Base-by-base conservation (phyloP, 1,140 invertebrate species). In the Notospermus geniculatus region DNA sequence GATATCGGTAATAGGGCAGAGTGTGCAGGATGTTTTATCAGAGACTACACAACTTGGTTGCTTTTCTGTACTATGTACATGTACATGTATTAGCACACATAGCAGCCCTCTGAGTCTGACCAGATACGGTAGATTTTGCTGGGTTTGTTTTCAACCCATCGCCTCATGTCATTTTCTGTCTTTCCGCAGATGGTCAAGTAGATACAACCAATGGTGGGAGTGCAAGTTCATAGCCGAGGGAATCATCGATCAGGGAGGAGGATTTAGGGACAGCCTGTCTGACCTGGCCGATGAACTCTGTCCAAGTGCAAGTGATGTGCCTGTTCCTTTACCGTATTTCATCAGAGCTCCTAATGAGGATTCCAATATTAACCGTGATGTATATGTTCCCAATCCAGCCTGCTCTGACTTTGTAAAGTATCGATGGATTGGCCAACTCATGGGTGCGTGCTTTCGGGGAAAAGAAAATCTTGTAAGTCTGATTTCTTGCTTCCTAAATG, bases 161-260 rank as follows among this genome's bases (percentile, higher is more conserved):
- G 9, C 15, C 5, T n/a, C 4, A 15, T 63, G n/a, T 23, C 39
- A 52, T 52, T 15, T 56, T 57, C 27, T n/a, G n/a, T 45, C 54
- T 46, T 43, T 32, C 52, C 60, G 11, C 52, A 80, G 77, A 57
- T 80, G 78, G 78, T 69, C 77, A 13, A 60, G 65, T 22, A 66
- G 70, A 22, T 70, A 73, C 62, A 74, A 79, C 27, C 80, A 81
- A 63, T 82, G 80, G 80, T 82, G 80, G 80, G 79, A 80, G 57
- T 82, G 80, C 69, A 80, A 80, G 62, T 81, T 82, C 64, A 46
- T 81, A 46, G 78, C 71, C 5, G 80, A 82, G 65, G 79, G 80
- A 23, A 80, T 82, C 58, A 80, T 80, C 25, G 80, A 82, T 62
- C 80, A 82, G 65, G 80, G 80, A 7, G 80, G 80, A 27, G 80